Evolutionary conservation across 1,140 invertebrate genomes (phyloP), one percentile per base, ranked within the genome.

Genomic region (Sycophaga agraensis): DNA sequence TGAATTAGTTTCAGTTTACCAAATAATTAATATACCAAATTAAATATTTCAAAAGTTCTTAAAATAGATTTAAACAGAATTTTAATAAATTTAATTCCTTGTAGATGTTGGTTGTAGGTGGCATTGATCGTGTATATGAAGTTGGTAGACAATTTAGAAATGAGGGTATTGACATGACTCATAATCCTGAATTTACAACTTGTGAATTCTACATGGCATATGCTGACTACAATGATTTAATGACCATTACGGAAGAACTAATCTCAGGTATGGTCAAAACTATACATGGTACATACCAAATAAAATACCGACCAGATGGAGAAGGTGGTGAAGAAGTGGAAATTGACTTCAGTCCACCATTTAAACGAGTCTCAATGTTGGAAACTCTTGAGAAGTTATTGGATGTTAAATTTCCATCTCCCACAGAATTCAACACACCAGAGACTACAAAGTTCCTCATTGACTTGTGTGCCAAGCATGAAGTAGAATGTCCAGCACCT

Each of bases 161-260:
- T 80, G 97, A 99, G 84, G 95, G 97, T 54, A 99, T 99, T 70
- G 97, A 99, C 81, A 76, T 98, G 66, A 99, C 97, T 0, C 97
- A 99, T 74, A 99, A 99, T 80, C 97, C 97, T 1, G 97, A 99
- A 81, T 99, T 99, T 73, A 99, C 97, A 4, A 97, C 95, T 12
- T 98, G 96, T 78, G 97, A 99, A 84, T 99, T 99, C 80, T 99
- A 99, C 80, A 99, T 99, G 96, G 97, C 97, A 0, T 99, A 99
- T 83, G 97, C 97, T 19, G 97, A 99, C 82, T 99, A 99, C 72
- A 88, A 97, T 77, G 97, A 99, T 82, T 70, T 99, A 2, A 98
- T 99, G 80, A 77, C 84, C 31, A 88, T 99, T 5, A 98, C 97
- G 2, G 97, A 99, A 81, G 85, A 87, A 48, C 83, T 99, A 81